Evolutionary conservation across 2,888 invertebrate genomes (phyloP), one percentile per base, ranked within the genome.

Genomic region (Drosophila peninsularis): DNA sequence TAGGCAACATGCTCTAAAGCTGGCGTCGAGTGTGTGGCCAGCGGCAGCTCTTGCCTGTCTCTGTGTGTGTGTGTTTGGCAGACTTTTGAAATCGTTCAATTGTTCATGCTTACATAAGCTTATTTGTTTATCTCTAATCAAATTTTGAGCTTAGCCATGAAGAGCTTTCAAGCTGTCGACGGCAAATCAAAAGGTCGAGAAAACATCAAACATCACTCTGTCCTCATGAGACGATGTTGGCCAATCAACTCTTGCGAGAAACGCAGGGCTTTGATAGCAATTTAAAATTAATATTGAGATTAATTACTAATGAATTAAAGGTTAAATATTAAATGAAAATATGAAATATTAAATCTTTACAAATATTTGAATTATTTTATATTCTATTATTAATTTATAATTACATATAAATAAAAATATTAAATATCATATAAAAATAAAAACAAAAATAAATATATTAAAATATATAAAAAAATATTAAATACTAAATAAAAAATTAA

Each of bases 1-100:
- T 82, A 84, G 71, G 71, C 79, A 55, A 41, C 49, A 37, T 53
- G 62, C 62, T 70, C 57, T 61, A 61, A 62, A 52, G 42, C 24
- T 14, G n/a, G 32, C 42, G 36, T 57, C 42, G 6, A 57, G 24
- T 44, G 36, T 42, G 41, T 27, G 56, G 42, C 57, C 27, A 44
- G 65, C 60, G 49, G 37, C 57, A 47, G 44, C 42, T 36, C 42
- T 30, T 45, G 1, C 4, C 32, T 19, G 3, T 17, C 3, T 39
- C 9, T 39, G 17, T 39, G 17, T 10, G n/a, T 39, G 56, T 47
- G 41, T 57, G 53, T 32, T 27, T 71, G 53, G 27, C 44, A 41
- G 68, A 41, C 52, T 52, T 30, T 49, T 36, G 6, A 27, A 61
- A 14, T 21, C 36, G 36, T 57, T 61, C 36, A 36, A 56, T 61